Conservation (phyloP, 2,797 vertebrate genomes). For the Hybognathus amarus region DNA sequence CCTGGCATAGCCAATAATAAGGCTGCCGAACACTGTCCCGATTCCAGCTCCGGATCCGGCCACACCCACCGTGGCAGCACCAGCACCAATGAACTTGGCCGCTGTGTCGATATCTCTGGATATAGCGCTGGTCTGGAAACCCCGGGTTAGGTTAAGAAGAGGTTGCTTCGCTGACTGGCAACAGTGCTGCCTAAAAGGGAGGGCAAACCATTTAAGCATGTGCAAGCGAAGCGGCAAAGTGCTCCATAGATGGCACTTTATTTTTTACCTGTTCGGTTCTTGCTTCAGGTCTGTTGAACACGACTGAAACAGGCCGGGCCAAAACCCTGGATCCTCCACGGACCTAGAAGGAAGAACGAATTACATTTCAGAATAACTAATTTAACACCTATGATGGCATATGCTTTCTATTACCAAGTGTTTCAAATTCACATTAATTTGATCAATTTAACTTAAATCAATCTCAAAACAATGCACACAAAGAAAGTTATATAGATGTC, state of each 20-base stretch:
- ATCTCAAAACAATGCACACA: neutral
- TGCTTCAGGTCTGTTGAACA: conserved; percentile 80
- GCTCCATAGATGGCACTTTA: neutral
- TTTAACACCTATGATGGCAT: neutral
- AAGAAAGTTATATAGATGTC: neutral
- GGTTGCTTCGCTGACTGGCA: conserved; percentile 70
- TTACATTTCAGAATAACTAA: neutral
- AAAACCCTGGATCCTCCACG: conserved; percentile 83
- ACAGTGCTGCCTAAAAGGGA: conserved; percentile 54
- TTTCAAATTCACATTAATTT: neutral
- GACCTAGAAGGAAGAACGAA: conserved; percentile 70
- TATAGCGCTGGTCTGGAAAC: conserved; percentile 83
- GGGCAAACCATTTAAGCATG: neutral
- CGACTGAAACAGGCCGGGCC: conserved; percentile 79
- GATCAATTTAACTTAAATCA: neutral
- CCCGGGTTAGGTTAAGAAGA: conserved; percentile 71
- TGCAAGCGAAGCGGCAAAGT: neutral
- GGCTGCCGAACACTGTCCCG: conserved; percentile 94
- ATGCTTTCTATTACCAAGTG: neutral
- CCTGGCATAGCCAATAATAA: conserved; percentile 97
- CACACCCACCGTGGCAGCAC: conserved; percentile 94
- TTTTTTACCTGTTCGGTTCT: conserved; percentile 78
- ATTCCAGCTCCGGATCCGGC: conserved; percentile 95
- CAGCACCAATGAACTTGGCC: conserved; percentile 95
- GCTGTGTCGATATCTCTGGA: conserved; percentile 92